Conservation (phyloP, 2,113 vertebrate species). For the Grantiella picta region DNA sequence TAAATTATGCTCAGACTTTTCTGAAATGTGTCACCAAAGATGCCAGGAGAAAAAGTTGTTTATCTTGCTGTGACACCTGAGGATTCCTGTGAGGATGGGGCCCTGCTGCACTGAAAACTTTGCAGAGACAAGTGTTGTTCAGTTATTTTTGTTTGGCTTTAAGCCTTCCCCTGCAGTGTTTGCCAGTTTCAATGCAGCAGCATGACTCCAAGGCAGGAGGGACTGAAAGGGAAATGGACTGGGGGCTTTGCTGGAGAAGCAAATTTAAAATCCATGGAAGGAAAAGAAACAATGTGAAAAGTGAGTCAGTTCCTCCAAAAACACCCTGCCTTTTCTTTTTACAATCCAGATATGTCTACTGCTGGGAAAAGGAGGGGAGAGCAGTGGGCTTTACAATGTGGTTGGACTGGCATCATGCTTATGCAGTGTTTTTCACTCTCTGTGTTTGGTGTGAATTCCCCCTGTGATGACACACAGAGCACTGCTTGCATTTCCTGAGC, state of each 20-base stretch:
- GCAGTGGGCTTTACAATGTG: neutral
- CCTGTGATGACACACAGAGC: rapidly evolving
- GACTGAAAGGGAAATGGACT: neutral
- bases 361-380: neutral
- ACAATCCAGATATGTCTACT: neutral
- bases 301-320: neutral
- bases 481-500: neutral
- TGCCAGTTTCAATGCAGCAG: neutral
- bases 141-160: neutral
- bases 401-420: neutral
- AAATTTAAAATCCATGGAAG: neutral
- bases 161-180: neutral
- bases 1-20: neutral
- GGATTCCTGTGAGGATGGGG: neutral
- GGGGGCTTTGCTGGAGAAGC: neutral
- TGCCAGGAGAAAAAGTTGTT: neutral
- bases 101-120: neutral
- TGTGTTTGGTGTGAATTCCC: neutral
- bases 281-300: neutral
- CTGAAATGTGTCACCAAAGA: neutral
- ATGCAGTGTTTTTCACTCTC: neutral
- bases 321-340: neutral
- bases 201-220: neutral
- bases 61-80: neutral
- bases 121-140: neutral